Evolutionary conservation across 1,140 invertebrate species (phyloP), one percentile per base, ranked within the genome.

Genomic region (Drosophila pectinifera): DNA sequence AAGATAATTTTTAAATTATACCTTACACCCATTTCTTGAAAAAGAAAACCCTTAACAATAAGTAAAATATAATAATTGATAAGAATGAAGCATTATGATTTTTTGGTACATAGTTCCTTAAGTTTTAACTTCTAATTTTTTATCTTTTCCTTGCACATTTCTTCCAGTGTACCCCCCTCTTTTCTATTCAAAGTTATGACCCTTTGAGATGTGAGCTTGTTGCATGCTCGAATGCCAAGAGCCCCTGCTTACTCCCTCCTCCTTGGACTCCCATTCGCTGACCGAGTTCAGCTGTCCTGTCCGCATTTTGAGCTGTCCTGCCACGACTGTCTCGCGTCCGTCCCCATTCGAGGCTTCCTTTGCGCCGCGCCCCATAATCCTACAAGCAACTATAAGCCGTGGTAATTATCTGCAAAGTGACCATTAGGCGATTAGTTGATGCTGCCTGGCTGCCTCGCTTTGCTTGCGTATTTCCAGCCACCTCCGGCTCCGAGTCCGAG

Each of bases 371-470:
- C 67, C 53, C 69, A 53, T 90, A 89, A 89, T 90, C 84, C 86
- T 75, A 75, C 85, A 78, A 89, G 80, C 73, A 89, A 86, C 85
- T 78, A 78, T 89, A 89, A 89, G 84, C 84, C 85, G 58, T 89
- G 85, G 85, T 89, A 89, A 89, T 89, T 89, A 89, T 90, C 84
- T 89, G 84, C 85, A 90, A 89, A 89, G 85, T 90, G 84, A 89
- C 84, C 84, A 89, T 90, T 89, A 90, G 86, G 78, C 80, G 84
- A 89, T 89, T 90, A 89, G 84, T 78, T 89, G 84, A 75, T 67
- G 64, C 69, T 82, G 68, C 61, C 63, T 57, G 43, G 81, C 34
- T 76, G 51, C 69, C 42, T 56, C 65, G 59, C 45, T 22, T 56
- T 53, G 39, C 45, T 56, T 64, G 43, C 73, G 22, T 53, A 41